Evolutionary conservation across 2,113 vertebrate genomes (phyloP), one percentile per base, ranked within the genome.

Genomic region (Mus pahari): DNA sequence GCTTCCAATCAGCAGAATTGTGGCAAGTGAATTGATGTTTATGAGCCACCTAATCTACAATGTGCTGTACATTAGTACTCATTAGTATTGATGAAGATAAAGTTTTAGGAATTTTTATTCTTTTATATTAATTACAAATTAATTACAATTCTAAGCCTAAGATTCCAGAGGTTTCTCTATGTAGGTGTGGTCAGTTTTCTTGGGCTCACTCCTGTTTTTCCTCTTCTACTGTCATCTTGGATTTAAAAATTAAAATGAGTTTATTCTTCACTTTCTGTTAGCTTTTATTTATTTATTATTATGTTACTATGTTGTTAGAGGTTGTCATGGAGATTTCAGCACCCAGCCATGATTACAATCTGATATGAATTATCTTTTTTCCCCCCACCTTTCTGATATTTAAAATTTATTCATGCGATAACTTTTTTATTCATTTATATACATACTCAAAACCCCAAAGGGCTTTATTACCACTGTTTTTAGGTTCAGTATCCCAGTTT

Each of bases 251-350:
- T 66, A 86, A 86, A 68, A 48, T 68, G 60, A 68, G 33, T 48
- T 48, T 36, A 48, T 68, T 13, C 6, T 60, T 42, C 4, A 26
- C 50, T 33, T 1, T n/a, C 26, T 62, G 19, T 82, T 81, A 75
- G 70, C 42, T 82, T 75, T 81, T 60, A 91, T 91, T 92, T 19
- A 11, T 53, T 73, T 95, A 91, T 92, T 31, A 45, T 50, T 87
- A 24, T 66, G 19, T 50, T 70, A 92, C 83, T 58, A 92, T 31
- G 5, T 75, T 66, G 33, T 89, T 33, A 91, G 33, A 45, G 31
- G 5, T 75, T 60, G 45, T 86, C 45, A 94, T 42, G 45, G 42
- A 73, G 39, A 90, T 86, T 90, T 77, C 42, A 77, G n/a, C 7
- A 28, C 81, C 7, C 0, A 71, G 26, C 19, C 28, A 33, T 53